A percentile compares a stretch with the other conserved stretches of the same genome.
These are phyloP conservation scores for Augochlorella aurata DNA, from an alignment of 2,888 invertebrate species.

Conservation along the genomic window DNA sequence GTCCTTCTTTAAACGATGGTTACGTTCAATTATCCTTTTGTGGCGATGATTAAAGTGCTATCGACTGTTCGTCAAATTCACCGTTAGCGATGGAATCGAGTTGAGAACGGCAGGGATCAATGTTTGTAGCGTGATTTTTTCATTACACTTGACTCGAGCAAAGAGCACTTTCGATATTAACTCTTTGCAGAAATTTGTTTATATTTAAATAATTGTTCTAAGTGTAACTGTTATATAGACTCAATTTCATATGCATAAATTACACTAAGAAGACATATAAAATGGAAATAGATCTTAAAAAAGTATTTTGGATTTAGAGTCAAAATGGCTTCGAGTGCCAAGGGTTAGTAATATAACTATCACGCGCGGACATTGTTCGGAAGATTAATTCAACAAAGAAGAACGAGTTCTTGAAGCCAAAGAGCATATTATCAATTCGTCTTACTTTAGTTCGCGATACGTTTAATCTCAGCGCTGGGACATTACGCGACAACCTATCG, in stretches of 20 bases:
- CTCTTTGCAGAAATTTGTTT: too few relatives aligned
- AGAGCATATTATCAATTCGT: not conserved
- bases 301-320: too few relatives aligned
- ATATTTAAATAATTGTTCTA: too few relatives aligned
- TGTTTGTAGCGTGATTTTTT: not conserved
- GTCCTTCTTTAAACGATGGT: conserved; percentile 11
- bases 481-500: not conserved
- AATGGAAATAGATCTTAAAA: too few relatives aligned
- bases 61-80: conserved; percentile 18
- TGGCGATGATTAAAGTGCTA: conserved; percentile 23
- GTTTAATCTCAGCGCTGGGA: not conserved
- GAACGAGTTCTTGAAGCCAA: not conserved
- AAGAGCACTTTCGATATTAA: too few relatives aligned
- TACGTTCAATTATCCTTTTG: conserved; percentile 16
- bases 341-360: not conserved
- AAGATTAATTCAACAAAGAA: not conserved
- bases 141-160: not conserved
- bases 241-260: too few relatives aligned
- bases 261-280: too few relatives aligned
- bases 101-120: not conserved
- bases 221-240: too few relatives aligned
- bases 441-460: not conserved
- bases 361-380: not conserved
- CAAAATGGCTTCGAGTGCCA: too few relatives aligned
- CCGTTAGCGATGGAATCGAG: not conserved